Evolutionary conservation across 2,113 vertebrate genomes (phyloP).

Genomic region (Pundamilia nyererei): DNA sequence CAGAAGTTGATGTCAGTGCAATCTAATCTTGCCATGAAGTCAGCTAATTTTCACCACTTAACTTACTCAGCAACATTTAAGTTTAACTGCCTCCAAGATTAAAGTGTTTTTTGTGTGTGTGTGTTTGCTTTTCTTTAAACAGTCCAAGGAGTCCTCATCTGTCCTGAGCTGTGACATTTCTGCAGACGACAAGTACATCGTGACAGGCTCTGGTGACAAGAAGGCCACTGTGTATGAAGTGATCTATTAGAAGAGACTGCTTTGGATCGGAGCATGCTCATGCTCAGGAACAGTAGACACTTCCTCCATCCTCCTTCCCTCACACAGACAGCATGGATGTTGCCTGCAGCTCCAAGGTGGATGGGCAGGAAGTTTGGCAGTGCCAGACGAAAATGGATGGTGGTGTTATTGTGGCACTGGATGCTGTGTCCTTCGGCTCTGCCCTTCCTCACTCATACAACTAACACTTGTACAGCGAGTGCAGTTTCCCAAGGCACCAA

Average conservation of each 20-base stretch:
- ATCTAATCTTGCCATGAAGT: slow-evolving; percentile 40
- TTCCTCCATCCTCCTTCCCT: slow-evolving; percentile 52
- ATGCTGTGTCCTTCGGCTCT: slow-evolving; percentile 34
- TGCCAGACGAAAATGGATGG: slow-evolving; percentile 44
- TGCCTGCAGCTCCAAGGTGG: slow-evolving; percentile 42
- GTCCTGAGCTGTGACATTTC: slow-evolving; percentile 97
- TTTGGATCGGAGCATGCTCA: slow-evolving; percentile 41
- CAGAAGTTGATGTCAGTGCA: slow-evolving; percentile 30
- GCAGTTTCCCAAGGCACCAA: slow-evolving; percentile 59
- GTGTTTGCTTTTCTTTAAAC: neutral
- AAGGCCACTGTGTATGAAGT: slow-evolving; percentile 98
- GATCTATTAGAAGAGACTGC: slow-evolving; percentile 80
- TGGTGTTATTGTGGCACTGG: slow-evolving; percentile 13
- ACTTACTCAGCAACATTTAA: neutral
- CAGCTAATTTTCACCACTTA: slow-evolving; percentile 33
- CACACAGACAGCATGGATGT: slow-evolving; percentile 65
- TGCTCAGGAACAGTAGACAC: slow-evolving; percentile 45
- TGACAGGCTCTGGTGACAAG: slow-evolving; percentile 96
- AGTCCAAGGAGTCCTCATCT: slow-evolving; percentile 97
- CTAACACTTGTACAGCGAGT: slow-evolving; percentile 58
- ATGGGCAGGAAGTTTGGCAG: slow-evolving; percentile 49
- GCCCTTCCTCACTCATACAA: slow-evolving; percentile 49
- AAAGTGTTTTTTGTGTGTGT: neutral
- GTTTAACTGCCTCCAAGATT: neutral
- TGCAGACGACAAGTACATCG: slow-evolving; percentile 95